Conservation (phyloP, 1,140 invertebrate species). For the Zaprionus ornatus region DNA sequence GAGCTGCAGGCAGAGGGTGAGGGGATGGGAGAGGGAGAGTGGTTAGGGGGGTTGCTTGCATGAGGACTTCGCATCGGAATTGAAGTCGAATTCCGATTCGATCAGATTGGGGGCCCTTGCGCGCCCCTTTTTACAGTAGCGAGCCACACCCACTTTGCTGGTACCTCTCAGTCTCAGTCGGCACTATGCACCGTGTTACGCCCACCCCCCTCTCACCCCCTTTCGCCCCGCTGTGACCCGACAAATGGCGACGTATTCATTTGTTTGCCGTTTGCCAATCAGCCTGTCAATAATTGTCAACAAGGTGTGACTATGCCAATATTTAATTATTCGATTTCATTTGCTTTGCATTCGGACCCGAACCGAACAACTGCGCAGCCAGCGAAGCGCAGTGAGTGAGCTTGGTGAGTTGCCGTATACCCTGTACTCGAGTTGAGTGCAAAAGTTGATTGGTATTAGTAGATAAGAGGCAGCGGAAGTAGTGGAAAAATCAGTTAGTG, state of each 20-base stretch:
- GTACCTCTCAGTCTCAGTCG: background rate
- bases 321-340: constrained; percentile 82
- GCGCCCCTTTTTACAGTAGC: constrained; percentile 11
- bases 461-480: background rate
- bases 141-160: background rate
- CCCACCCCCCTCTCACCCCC: background rate
- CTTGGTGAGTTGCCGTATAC: background rate
- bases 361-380: constrained; percentile 32
- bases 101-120: constrained; percentile 20
- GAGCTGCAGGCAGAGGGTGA: background rate
- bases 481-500: too few species aligned
- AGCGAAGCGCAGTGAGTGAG: constrained; percentile 1
- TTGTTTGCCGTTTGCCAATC: constrained; percentile 82
- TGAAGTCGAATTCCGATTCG: constrained; percentile 7
- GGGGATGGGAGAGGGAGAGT: too few species aligned
- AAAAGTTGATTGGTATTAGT: background rate
- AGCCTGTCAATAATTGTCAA: constrained; percentile 82
- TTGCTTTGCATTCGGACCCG: constrained; percentile 52
- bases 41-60: background rate
- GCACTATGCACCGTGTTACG: background rate
- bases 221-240: background rate
- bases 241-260: constrained; percentile 71
- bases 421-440: background rate
- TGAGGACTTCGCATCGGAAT: constrained; percentile 4
- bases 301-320: constrained; percentile 82